phyloP scores from a whole-genome alignment of 2,797 vertebrate species.

The Mycteria americana region DNA sequence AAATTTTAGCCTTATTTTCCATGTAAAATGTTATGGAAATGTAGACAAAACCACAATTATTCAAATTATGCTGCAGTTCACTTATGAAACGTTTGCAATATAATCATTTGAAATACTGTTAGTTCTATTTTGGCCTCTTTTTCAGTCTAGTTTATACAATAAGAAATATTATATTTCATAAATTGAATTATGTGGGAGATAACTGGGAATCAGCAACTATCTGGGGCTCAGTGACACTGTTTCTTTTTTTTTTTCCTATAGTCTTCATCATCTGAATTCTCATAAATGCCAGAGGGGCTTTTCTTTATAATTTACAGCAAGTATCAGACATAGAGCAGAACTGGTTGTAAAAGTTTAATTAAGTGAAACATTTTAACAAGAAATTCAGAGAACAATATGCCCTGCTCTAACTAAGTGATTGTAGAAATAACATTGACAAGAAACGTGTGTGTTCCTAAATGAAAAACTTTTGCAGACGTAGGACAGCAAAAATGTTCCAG shows the following conservation, averaged over 20 bases:
- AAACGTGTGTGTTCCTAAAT: conserved; percentile 71
- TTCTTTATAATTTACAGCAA: conserved; percentile 53
- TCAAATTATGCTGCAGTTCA: not conserved
- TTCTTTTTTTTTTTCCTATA: not conserved
- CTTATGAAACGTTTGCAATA: not conserved
- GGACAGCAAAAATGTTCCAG: conserved; percentile 31
- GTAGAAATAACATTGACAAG: conserved; percentile 71
- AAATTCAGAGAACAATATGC: conserved; percentile 77
- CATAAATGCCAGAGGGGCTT: conserved; percentile 40
- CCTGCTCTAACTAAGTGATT: conserved; percentile 64
- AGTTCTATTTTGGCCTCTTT: not conserved
- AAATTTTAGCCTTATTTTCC: not conserved
- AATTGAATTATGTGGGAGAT: not conserved
- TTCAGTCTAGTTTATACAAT: not conserved
- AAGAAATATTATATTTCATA: not conserved
- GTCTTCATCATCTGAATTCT: conserved; percentile 31
- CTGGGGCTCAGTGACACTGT: not conserved
- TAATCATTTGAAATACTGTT: not conserved
- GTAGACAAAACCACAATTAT: not conserved
- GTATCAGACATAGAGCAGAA: conserved; percentile 74
- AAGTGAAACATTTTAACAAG: conserved; percentile 78
- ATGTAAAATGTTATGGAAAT: not conserved
- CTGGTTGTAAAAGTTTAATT: conserved; percentile 80
- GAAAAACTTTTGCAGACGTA: conserved; percentile 37
- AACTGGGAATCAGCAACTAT: not conserved